phyloP scores from a whole-genome alignment of 2,797 vertebrate genomes.

The Syngnathus rostellatus region DNA sequence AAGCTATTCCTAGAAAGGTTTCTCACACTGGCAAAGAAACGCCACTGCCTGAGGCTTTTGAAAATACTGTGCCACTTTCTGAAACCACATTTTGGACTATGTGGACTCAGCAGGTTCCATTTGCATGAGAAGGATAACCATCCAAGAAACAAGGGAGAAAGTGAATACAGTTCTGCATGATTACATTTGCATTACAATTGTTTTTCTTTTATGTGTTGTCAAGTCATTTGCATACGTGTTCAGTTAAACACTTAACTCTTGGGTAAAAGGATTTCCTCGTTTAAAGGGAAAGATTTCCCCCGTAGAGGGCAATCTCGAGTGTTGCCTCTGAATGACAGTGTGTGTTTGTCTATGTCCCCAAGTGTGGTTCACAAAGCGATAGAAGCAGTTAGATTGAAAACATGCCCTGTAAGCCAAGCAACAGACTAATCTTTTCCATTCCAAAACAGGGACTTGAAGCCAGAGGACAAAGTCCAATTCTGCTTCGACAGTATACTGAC shows the following conservation, averaged over 20 bases:
- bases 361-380: conserved; percentile 35
- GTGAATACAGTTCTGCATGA: neutral
- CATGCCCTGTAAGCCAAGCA: conserved; percentile 48
- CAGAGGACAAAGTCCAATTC: conserved; percentile 53
- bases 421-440: conserved; percentile 62
- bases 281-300: conserved; percentile 10
- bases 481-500: conserved; percentile 38
- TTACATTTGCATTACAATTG: neutral
- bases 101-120: neutral
- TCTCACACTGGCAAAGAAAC: conserved; percentile 12
- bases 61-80: neutral
- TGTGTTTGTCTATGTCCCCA: conserved; percentile 12
- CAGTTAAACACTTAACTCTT: neutral
- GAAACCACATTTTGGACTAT: neutral
- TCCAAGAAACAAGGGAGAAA: neutral
- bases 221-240: neutral
- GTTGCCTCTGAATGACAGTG: conserved; percentile 16
- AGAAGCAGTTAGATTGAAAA: conserved; percentile 56
- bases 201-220: neutral
- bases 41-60: neutral
- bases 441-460: conserved; percentile 41
- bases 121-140: neutral
- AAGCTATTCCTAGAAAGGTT: conserved; percentile 44
- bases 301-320: conserved; percentile 44
- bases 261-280: neutral